phyloP scores from a whole-genome alignment of 2,888 invertebrate species.

The Hydroisotoma schaefferi region DNA sequence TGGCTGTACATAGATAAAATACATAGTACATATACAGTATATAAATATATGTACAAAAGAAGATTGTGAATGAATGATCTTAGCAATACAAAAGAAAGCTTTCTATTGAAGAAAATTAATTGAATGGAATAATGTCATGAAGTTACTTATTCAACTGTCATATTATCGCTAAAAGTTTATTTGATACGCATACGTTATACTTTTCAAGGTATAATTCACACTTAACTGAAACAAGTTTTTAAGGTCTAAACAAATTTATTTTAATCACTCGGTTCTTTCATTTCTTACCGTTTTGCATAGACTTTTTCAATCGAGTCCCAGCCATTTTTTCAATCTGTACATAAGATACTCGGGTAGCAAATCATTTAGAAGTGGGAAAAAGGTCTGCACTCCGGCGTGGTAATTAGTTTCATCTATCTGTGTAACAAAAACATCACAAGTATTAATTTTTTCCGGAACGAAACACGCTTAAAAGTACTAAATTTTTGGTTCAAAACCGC shows the following conservation, averaged over 20 bases:
- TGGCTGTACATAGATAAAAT: no score
- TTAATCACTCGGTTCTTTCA: background rate
- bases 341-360: constrained; percentile 16
- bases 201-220: background rate
- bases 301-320: background rate
- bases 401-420: no score
- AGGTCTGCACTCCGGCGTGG: constrained; percentile 5
- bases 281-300: background rate
- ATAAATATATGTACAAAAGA: no score
- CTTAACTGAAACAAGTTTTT: background rate
- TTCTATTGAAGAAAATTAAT: background rate
- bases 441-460: no score
- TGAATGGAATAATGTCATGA: background rate
- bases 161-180: background rate
- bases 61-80: constrained; percentile 7
- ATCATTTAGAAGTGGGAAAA: constrained; percentile 9
- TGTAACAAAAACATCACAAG: no score
- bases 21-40: background rate
- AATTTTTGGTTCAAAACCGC: no score
- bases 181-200: background rate
- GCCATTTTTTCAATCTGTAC: constrained; percentile 19
- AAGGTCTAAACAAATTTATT: background rate
- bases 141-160: background rate
- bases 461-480: no score
- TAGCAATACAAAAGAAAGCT: constrained; percentile 5